phyloP scores from a whole-genome alignment of 2,113 vertebrate genomes.

The Baryphthengus martii region DNA sequence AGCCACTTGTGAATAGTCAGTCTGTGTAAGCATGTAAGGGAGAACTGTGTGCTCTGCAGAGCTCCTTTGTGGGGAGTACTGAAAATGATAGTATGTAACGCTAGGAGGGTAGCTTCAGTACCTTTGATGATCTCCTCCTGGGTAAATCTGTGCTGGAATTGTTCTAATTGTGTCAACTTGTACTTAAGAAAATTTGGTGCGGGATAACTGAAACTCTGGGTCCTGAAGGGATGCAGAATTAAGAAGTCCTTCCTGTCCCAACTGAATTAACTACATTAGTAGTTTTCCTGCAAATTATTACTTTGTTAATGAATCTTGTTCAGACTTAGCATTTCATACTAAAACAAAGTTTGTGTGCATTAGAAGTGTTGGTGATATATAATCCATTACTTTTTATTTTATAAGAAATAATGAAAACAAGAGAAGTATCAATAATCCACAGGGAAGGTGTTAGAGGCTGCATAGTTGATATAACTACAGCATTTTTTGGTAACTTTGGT shows the following conservation, averaged over 20 bases:
- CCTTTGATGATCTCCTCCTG: not conserved
- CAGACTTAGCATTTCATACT: not conserved
- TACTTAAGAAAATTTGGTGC: not conserved
- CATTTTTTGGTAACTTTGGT: not conserved
- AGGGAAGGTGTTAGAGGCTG: not conserved
- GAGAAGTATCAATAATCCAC: not conserved
- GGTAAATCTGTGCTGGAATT: not conserved
- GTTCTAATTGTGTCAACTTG: not conserved
- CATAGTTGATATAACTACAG: not conserved
- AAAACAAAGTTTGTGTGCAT: not conserved
- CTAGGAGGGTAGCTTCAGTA: not conserved
- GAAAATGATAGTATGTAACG: not conserved
- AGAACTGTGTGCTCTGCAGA: not conserved
- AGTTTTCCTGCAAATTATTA: not conserved
- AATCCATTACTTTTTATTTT: not conserved
- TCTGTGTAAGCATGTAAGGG: not conserved
- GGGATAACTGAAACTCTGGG: not conserved
- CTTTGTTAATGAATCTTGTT: not conserved
- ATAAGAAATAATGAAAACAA: not conserved
- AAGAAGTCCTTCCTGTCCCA: not conserved
- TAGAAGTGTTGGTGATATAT: not conserved
- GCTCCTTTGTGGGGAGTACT: not conserved
- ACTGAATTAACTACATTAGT: not conserved
- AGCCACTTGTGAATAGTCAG: not conserved
- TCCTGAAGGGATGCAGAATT: not conserved